A percentile compares a stretch with the other conserved stretches of the same genome.
Conservation (phyloP, 2,888 invertebrate genomes). For the Tetranychus truncatus region DNA sequence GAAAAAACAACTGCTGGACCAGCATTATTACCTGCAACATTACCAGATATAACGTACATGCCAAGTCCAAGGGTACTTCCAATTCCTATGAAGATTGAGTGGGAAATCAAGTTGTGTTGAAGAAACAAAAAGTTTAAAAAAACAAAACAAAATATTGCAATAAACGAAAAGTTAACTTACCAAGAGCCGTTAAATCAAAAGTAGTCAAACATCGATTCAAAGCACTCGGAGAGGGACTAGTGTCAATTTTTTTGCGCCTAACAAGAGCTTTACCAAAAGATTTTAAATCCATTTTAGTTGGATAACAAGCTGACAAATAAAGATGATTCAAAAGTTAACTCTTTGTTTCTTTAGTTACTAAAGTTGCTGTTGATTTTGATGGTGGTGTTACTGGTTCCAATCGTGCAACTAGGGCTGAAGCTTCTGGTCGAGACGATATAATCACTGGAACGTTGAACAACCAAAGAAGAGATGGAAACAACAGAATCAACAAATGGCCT, state of each 20-base stretch:
- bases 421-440: background rate
- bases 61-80: slow-evolving; percentile 57
- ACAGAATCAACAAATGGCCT: background rate
- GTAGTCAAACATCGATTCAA: slow-evolving; percentile 50
- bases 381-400: background rate
- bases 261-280: slow-evolving; percentile 5
- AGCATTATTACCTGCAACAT: slow-evolving; percentile 63
- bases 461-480: background rate
- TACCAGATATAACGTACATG: slow-evolving; percentile 78
- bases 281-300: slow-evolving; percentile 7
- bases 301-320: background rate
- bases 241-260: slow-evolving; percentile 7
- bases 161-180: slow-evolving; percentile 29
- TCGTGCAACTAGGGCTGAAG: background rate
- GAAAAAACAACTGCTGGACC: slow-evolving; percentile 69
- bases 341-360: background rate
- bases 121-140: background rate
- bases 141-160: too few relatives aligned
- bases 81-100: slow-evolving; percentile 29
- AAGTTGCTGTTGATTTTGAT: background rate
- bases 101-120: slow-evolving; percentile 12
- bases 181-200: slow-evolving; percentile 66
- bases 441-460: background rate
- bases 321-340: background rate
- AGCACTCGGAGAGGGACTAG: background rate